phyloP scores from a whole-genome alignment of 2,113 vertebrate genomes.

The Oriolus oriolus region DNA sequence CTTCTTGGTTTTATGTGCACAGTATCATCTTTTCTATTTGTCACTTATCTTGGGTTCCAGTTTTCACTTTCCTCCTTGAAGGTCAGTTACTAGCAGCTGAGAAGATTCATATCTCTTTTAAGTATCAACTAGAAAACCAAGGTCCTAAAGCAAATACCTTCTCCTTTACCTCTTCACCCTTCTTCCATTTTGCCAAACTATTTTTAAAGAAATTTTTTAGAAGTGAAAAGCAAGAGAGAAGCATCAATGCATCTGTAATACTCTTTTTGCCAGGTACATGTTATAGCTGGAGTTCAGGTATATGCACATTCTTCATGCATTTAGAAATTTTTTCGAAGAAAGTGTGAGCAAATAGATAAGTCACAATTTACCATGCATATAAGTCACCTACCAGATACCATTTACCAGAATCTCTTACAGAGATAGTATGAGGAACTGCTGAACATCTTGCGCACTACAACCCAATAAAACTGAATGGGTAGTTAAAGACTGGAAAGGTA shows the following conservation, averaged over 20 bases:
- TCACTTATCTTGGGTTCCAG: not conserved
- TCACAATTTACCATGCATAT: not conserved
- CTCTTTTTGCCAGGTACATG: not conserved
- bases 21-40: not conserved
- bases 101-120: not conserved
- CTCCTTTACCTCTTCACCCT: not conserved
- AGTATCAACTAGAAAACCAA: not conserved
- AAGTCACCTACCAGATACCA: not conserved
- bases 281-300: not conserved
- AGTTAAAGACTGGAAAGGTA: not conserved
- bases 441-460: fast-evolving
- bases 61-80: not conserved
- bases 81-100: not conserved
- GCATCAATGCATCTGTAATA: not conserved
- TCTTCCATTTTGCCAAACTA: not conserved
- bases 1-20: not conserved
- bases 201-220: not conserved
- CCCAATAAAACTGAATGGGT: not conserved
- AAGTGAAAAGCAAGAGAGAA: not conserved
- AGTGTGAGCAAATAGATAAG: not conserved
- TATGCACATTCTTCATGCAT: not conserved
- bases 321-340: not conserved
- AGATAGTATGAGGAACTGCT: not conserved
- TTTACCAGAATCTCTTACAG: not conserved
- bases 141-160: not conserved